Evolutionary conservation across 2,797 vertebrate genomes (phyloP).

Genomic region (Aeoliscus strigatus): DNA sequence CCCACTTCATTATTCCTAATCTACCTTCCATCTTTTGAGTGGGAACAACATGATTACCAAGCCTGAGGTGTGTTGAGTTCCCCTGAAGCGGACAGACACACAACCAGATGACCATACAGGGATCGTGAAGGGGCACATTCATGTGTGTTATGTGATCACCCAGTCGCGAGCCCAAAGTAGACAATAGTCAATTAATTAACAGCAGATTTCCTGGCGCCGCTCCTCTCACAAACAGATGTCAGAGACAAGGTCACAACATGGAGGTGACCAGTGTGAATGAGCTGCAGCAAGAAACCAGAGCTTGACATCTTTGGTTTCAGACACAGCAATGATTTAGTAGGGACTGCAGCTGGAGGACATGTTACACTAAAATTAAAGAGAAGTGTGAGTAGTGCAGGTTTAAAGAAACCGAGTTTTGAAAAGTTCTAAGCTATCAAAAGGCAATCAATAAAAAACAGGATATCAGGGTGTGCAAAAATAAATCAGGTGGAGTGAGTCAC

Average conservation of each 20-base stretch:
- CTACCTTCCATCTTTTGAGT: too few relatives aligned
- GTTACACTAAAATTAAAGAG: too few relatives aligned
- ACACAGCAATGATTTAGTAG: constrained; percentile 13
- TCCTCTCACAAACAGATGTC: constrained; percentile 54
- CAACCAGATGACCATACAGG: constrained; percentile 22
- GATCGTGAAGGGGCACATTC: constrained; percentile 24
- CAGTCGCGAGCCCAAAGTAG: too few relatives aligned
- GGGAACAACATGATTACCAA: too few relatives aligned
- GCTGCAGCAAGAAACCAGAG: constrained; percentile 40
- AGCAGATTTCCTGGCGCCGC: constrained; percentile 53
- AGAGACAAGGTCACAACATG: constrained; percentile 59
- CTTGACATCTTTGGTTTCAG: constrained; percentile 47
- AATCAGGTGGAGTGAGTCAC: too few relatives aligned
- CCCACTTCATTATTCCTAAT: too few relatives aligned
- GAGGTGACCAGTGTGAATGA: constrained; percentile 54
- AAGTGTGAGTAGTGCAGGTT: constrained; percentile 3
- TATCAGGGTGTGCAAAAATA: too few relatives aligned
- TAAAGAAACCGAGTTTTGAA: constrained; percentile 25
- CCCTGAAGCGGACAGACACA: constrained; percentile 5
- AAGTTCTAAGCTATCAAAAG: constrained; percentile 49
- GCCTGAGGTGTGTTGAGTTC: too few relatives aligned
- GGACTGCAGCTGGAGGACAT: constrained; percentile 7
- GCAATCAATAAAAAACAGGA: constrained; percentile 56
- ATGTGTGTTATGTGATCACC: constrained; percentile 57
- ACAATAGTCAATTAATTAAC: constrained; percentile 75